A percentile compares a stretch with the other conserved stretches of the same genome.
These are phyloP conservation scores for Tragelaphus strepsiceros DNA, from an alignment of 2,113 vertebrate genomes.

Conservation along the genomic window DNA sequence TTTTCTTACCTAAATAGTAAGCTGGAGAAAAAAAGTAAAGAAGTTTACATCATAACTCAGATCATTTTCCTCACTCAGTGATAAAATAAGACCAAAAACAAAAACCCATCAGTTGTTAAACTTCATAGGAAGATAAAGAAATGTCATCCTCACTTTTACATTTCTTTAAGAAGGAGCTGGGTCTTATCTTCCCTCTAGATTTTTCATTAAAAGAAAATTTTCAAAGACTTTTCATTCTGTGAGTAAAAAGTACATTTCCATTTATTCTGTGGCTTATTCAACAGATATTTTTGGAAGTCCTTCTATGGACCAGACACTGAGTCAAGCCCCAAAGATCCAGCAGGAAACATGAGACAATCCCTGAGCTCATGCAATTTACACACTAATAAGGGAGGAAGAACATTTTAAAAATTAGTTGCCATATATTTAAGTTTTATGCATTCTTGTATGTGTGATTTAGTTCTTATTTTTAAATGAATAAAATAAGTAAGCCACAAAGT, in stretches of 20 bases:
- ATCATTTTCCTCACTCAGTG: background rate
- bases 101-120: background rate
- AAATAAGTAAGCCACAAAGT: background rate
- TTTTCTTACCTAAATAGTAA: background rate
- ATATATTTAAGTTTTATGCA: background rate
- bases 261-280: background rate
- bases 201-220: constrained; percentile 4
- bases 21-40: background rate
- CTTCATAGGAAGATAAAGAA: background rate
- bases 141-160: background rate
- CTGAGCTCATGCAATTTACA: background rate
- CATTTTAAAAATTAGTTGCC: background rate
- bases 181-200: background rate
- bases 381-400: background rate
- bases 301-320: background rate
- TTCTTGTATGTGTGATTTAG: background rate
- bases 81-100: background rate
- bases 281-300: background rate
- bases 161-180: background rate
- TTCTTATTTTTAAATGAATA: background rate
- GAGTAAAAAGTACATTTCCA: background rate
- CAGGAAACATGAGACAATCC: accelerated
- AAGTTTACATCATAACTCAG: background rate
- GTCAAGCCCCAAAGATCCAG: background rate
- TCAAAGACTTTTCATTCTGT: background rate